phyloP scores from a whole-genome alignment of 2,888 invertebrate species.

The Periphyllus acericola region DNA sequence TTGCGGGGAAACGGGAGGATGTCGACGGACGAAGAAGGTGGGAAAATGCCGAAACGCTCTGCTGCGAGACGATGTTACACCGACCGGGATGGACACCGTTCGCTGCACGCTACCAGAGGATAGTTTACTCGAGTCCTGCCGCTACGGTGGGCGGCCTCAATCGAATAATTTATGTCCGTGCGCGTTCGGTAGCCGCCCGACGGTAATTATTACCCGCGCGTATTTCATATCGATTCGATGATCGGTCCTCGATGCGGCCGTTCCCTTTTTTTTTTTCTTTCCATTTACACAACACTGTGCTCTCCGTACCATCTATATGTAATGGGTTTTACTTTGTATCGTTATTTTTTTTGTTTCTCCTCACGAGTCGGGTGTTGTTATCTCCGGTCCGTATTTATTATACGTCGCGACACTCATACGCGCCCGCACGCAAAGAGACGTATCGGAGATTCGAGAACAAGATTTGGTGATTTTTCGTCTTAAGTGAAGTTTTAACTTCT shows the following conservation, averaged over 20 bases:
- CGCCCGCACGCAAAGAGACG: not conserved
- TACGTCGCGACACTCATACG: not conserved
- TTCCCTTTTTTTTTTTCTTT: not conserved
- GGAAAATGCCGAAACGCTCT: too few species aligned
- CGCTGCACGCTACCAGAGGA: not conserved
- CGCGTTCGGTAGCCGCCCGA: not conserved
- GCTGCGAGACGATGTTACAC: too few species aligned
- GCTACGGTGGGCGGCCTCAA: not conserved
- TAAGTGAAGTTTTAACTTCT: too few species aligned
- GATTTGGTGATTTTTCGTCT: too few species aligned
- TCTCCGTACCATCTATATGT: not conserved
- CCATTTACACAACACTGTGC: not conserved
- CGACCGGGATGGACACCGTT: too few species aligned
- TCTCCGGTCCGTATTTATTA: not conserved
- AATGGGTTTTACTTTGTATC: too few species aligned
- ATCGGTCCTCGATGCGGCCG: too few species aligned
- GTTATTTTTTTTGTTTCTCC: too few species aligned
- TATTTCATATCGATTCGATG: not conserved
- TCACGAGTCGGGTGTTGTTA: too few species aligned
- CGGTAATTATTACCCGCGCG: not conserved
- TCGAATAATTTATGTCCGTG: constrained; percentile 9
- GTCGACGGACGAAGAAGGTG: too few species aligned
- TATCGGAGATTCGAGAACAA: too few species aligned
- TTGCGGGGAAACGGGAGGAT: too few species aligned
- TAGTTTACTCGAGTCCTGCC: not conserved